Conservation (phyloP, 2,113 vertebrate genomes). For the Cyanistes caeruleus region DNA sequence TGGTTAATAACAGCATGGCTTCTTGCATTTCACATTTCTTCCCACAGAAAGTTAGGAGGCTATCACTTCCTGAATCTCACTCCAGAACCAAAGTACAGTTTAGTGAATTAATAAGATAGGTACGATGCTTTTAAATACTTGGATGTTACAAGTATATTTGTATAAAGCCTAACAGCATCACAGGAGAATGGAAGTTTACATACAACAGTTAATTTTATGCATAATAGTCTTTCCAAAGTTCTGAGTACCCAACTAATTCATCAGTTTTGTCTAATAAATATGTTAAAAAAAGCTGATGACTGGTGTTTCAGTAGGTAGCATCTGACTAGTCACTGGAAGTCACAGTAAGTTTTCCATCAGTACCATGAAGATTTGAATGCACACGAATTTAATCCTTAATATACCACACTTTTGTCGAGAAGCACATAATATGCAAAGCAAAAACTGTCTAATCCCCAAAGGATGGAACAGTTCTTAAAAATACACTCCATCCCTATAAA, state of each 20-base stretch:
- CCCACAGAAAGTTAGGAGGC: neutral
- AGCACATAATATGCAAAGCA: slow-evolving; percentile 64
- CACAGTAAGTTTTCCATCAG: slow-evolving; percentile 62
- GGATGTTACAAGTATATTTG: slow-evolving; percentile 9
- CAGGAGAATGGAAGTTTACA: slow-evolving; percentile 42
- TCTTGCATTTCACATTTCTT: slow-evolving; percentile 4
- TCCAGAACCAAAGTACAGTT: slow-evolving; percentile 34
- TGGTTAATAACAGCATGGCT: slow-evolving; percentile 52
- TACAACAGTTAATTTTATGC: slow-evolving; percentile 36
- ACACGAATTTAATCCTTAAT: slow-evolving; percentile 42
- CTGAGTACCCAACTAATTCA: slow-evolving; percentile 28
- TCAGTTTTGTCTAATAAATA: slow-evolving; percentile 63
- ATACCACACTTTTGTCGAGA: slow-evolving; percentile 59
- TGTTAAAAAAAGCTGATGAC: slow-evolving; percentile 20
- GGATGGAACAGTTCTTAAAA: slow-evolving; percentile 55
- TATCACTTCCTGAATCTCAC: neutral
- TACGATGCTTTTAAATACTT: slow-evolving; percentile 24
- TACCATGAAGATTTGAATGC: slow-evolving; percentile 61
- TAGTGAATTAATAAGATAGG: neutral
- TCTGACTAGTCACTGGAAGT: slow-evolving; percentile 53
- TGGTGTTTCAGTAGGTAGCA: slow-evolving; percentile 57
- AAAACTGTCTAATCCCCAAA: slow-evolving; percentile 38
- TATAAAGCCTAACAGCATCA: slow-evolving; percentile 31
- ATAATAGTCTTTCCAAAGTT: slow-evolving; percentile 30
- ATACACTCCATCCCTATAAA: slow-evolving; percentile 54